These are phyloP conservation scores for Etheostoma spectabile DNA, from an alignment of 2,113 vertebrate genomes.

Conservation along the genomic window DNA sequence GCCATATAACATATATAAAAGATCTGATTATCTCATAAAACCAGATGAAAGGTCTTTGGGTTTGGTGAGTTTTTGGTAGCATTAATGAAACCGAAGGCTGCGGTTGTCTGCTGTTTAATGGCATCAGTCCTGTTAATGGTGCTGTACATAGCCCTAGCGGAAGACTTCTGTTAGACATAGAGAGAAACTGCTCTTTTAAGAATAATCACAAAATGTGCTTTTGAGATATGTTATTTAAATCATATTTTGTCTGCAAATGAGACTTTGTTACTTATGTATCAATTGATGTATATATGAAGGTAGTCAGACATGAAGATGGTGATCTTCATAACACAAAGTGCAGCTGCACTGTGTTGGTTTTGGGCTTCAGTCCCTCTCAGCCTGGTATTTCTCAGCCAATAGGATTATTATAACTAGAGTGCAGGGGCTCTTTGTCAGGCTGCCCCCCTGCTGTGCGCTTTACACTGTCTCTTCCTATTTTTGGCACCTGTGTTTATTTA, in stretches of 20 bases:
- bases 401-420: conserved; percentile 84
- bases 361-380: conserved; percentile 40
- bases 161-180: not conserved
- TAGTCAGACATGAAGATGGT: not conserved
- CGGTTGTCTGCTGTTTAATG: not conserved
- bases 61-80: not conserved
- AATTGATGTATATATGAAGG: no score
- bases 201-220: not conserved
- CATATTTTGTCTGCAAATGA: no score
- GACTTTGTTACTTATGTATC: not conserved
- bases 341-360: conserved; percentile 28
- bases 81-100: not conserved
- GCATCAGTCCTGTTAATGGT: no score
- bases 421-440: conserved; percentile 58
- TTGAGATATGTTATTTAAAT: not conserved
- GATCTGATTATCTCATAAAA: not conserved
- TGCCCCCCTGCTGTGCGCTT: conserved; percentile 77
- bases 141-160: not conserved
- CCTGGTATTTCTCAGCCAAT: conserved; percentile 71
- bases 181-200: not conserved
- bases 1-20: not conserved
- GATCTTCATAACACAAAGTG: not conserved
- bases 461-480: conserved; percentile 74
- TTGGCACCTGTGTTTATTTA: conserved; percentile 67
- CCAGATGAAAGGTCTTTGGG: no score